Evolutionary conservation across 1,140 invertebrate genomes (phyloP).

Genomic region (Drosophila bocki): DNA sequence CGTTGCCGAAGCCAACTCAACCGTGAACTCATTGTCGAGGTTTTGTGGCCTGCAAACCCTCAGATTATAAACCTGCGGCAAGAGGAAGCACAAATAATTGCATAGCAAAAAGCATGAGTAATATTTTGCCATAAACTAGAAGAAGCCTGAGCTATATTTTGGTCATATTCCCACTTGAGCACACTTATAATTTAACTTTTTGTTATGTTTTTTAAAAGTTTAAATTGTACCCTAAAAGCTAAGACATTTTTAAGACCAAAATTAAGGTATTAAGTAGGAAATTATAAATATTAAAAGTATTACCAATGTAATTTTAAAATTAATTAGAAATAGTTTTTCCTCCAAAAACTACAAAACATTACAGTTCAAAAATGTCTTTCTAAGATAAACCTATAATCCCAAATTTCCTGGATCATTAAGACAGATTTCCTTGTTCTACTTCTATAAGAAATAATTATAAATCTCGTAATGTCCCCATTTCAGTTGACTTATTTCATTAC

Average conservation of each 20-base stretch:
- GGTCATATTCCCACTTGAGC: not conserved
- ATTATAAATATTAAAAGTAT: too few species aligned
- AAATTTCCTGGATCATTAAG: not conserved
- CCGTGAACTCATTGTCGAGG: slow-evolving; percentile 63
- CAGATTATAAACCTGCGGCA: slow-evolving; percentile 58
- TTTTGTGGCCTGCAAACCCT: slow-evolving; percentile 75
- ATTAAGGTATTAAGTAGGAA: too few species aligned
- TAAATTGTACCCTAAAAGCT: not conserved
- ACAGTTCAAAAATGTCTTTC: not conserved
- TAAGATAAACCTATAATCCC: not conserved
- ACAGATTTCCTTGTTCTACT: not conserved
- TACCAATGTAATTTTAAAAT: too few species aligned
- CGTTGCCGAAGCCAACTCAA: slow-evolving; percentile 54
- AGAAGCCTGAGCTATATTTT: not conserved
- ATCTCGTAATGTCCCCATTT: not conserved
- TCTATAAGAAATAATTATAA: slow-evolving; percentile 1
- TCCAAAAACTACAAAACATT: not conserved
- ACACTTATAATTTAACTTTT: not conserved
- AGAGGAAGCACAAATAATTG: slow-evolving; percentile 10
- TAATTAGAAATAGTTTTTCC: too few species aligned
- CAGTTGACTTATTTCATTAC: slow-evolving; percentile 10
- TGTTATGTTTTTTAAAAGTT: not conserved
- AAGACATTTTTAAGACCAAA: too few species aligned
- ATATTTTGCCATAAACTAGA: slow-evolving; percentile 10
- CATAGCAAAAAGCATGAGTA: not conserved